phyloP scores from a whole-genome alignment of 1,140 invertebrate genomes.

The Orchesella cincta region DNA sequence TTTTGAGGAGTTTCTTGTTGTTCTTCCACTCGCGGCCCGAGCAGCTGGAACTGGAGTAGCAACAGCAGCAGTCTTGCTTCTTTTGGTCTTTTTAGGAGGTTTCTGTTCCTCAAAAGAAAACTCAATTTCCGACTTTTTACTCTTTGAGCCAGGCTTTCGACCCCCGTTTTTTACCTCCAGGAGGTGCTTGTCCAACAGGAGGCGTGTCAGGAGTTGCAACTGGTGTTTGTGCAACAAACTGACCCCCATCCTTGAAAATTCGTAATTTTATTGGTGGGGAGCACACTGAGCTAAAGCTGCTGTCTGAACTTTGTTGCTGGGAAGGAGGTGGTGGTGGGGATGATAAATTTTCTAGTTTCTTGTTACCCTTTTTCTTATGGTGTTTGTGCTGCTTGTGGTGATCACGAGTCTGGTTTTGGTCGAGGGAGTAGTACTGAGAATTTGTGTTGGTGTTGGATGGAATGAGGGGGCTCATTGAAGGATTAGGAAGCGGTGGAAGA shows the following conservation, averaged over 20 bases:
- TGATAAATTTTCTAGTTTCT: conserved; percentile 13
- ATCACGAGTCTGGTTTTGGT: neutral
- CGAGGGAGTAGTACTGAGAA: neutral
- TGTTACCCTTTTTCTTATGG: neutral
- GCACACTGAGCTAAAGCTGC: conserved; percentile 4
- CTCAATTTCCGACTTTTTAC: conserved; percentile 16
- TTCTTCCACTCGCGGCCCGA: conserved; percentile 24
- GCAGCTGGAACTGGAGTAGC: conserved; percentile 22
- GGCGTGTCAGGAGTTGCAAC: conserved; percentile 32
- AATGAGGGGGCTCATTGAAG: conserved; percentile 32
- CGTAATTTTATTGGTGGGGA: conserved; percentile 64
- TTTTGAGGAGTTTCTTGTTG: conserved; percentile 44
- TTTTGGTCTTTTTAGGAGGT: conserved; percentile 12
- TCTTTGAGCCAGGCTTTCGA: conserved; percentile 27
- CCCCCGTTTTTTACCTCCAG: conserved; percentile 27
- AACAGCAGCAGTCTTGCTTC: conserved; percentile 17
- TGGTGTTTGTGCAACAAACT: conserved; percentile 56
- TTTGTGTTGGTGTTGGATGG: conserved; percentile 52
- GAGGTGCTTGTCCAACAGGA: neutral
- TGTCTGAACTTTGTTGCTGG: neutral
- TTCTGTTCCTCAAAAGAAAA: conserved; percentile 16
- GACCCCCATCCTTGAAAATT: conserved; percentile 64
- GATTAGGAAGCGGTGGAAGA: neutral
- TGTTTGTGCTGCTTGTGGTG: neutral
- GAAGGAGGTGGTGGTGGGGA: neutral